phyloP scores from a whole-genome alignment of 2,113 vertebrate species.

The Pseudonaja textilis region DNA sequence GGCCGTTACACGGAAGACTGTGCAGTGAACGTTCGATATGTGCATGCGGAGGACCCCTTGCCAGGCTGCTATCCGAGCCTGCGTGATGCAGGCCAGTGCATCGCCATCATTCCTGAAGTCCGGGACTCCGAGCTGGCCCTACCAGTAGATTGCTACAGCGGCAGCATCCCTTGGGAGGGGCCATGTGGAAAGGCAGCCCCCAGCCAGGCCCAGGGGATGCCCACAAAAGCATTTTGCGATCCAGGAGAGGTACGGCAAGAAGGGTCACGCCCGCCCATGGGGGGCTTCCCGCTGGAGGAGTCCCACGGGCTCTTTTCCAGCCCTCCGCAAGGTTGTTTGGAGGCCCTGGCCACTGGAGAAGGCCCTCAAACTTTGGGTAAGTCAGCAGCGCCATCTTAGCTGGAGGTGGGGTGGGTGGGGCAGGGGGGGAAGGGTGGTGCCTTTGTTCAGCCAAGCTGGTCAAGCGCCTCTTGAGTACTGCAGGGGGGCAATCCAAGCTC shows the following conservation, averaged over 20 bases:
- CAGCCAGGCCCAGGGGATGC: neutral
- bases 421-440: neutral
- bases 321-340: constrained; percentile 60
- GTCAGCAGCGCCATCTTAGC: neutral
- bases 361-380: constrained; percentile 63
- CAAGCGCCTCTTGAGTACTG: neutral
- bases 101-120: constrained; percentile 96
- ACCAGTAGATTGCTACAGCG: constrained; percentile 61
- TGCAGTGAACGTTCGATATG: constrained; percentile 88
- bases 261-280: neutral
- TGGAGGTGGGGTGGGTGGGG: neutral
- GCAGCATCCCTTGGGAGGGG: constrained; percentile 45
- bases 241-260: neutral
- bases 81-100: constrained; percentile 79
- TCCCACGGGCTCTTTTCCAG: constrained; percentile 71
- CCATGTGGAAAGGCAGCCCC: neutral
- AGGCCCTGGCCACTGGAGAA: constrained; percentile 48
- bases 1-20: constrained; percentile 87
- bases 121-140: constrained; percentile 80
- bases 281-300: neutral
- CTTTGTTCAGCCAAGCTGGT: neutral
- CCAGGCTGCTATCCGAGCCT: constrained; percentile 68
- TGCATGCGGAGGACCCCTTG: constrained; percentile 71
- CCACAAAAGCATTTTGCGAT: neutral
- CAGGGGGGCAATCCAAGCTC: neutral